Conservation (phyloP, 2,888 invertebrate species). For the Omphaloscelis lunosa region DNA sequence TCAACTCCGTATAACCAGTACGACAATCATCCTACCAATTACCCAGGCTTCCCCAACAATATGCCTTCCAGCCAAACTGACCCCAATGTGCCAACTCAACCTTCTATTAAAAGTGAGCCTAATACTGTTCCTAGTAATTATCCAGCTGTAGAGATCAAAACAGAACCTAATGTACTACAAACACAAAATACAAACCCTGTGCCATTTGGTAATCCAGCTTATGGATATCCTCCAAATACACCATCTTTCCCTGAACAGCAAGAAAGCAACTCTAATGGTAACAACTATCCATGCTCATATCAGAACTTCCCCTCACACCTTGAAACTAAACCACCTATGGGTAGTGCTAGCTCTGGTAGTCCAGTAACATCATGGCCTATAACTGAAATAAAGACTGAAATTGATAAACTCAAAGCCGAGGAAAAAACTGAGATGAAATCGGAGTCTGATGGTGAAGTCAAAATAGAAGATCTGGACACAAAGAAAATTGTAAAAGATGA, state of each 20-base stretch:
- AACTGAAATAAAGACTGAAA: slow-evolving; percentile 85
- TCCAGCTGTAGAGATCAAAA: slow-evolving; percentile 74
- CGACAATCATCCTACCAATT: slow-evolving; percentile 78
- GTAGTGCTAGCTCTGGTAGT: slow-evolving; percentile 83
- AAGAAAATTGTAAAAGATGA: slow-evolving; percentile 87
- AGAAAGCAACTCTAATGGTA: slow-evolving; percentile 73
- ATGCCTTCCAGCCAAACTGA: slow-evolving; percentile 73
- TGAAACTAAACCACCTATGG: slow-evolving; percentile 85
- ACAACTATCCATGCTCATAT: slow-evolving; percentile 78
- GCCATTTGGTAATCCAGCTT: slow-evolving; percentile 76
- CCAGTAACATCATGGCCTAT: slow-evolving; percentile 86
- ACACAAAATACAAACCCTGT: slow-evolving; percentile 67
- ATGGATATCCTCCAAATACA: slow-evolving; percentile 78
- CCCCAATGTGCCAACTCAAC: slow-evolving; percentile 63
- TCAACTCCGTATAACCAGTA: slow-evolving; percentile 81
- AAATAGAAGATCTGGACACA: slow-evolving; percentile 89
- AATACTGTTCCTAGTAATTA: slow-evolving; percentile 63
- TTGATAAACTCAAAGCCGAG: slow-evolving; percentile 86
- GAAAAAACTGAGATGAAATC: slow-evolving; percentile 87
- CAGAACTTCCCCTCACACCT: slow-evolving; percentile 79
- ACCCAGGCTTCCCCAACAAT: slow-evolving; percentile 79
- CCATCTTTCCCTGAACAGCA: slow-evolving; percentile 76
- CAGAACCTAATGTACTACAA: slow-evolving; percentile 73
- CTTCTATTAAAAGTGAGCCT: slow-evolving; percentile 63
- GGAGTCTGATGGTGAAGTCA: slow-evolving; percentile 89